Evolutionary conservation across 1,140 invertebrate species (phyloP).

Genomic region (Drosophila navojoa): DNA sequence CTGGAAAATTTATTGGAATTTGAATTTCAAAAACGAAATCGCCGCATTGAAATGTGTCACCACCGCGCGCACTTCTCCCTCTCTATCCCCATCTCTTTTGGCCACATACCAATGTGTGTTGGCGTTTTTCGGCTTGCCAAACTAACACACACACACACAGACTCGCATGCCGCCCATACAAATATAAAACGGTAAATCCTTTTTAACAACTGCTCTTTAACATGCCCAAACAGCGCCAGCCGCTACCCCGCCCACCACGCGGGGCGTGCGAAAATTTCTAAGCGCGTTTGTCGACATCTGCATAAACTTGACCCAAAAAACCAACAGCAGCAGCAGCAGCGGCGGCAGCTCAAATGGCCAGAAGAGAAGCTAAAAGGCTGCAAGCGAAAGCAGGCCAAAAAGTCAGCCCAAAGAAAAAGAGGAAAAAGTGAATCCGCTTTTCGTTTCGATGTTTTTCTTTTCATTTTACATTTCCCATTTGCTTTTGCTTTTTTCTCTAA

Average conservation of each 20-base stretch:
- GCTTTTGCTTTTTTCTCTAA: constrained; percentile 25
- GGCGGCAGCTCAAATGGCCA: constrained; percentile 6
- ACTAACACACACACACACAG: not conserved
- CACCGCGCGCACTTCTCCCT: not conserved
- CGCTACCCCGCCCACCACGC: not conserved
- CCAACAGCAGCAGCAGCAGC: not conserved
- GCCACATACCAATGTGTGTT: constrained; percentile 73
- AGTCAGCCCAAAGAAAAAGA: constrained; percentile 37
- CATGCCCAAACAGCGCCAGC: constrained; percentile 52
- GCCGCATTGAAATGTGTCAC: constrained; percentile 63
- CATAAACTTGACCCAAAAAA: constrained; percentile 81
- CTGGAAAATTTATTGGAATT: constrained; percentile 82
- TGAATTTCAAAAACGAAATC: constrained; percentile 80
- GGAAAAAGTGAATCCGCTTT: constrained; percentile 56
- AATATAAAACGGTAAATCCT: constrained; percentile 80
- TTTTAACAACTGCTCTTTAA: constrained; percentile 82
- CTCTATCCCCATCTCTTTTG: constrained; percentile 16
- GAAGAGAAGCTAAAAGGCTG: constrained; percentile 22
- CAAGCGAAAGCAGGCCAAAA: constrained; percentile 24
- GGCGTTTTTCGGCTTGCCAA: too few relatives aligned
- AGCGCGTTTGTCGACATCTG: constrained; percentile 78
- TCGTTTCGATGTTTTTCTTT: constrained; percentile 42
- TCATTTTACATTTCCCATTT: constrained; percentile 5
- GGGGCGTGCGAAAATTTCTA: constrained; percentile 74
- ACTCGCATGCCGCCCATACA: constrained; percentile 41